Evolutionary conservation across 1,140 invertebrate genomes (phyloP), one percentile per base, ranked within the genome.

Genomic region (Brachystomella parvula): DNA sequence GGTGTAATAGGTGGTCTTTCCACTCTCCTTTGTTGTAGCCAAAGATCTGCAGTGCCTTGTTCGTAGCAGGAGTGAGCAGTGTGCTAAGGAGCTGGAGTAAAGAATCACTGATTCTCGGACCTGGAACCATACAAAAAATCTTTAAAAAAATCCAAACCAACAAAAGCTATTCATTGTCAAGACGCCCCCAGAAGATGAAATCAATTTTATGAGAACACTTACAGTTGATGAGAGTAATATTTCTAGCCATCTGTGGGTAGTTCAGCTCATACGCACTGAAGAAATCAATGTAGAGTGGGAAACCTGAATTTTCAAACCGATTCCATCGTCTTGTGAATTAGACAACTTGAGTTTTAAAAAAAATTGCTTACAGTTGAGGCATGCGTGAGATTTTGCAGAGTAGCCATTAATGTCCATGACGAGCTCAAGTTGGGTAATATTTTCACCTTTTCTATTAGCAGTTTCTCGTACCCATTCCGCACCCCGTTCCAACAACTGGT

Each of bases 191-290:
- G n/a, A n/a, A n/a, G n/a, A n/a, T n/a, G 35, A 39, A 39, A 39
- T 9, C 19, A 39, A 39, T 39, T 39, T 39, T 6, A 9, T 9
- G 35, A 19, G 6, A 39, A n/a, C n/a, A n/a, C n/a, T 39, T 39
- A 39, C 49, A 53, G 49, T 53, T 53, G 12, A 53, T 53, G 12
- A 53, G 24, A 6, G 49, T 53, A 53, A 53, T 53, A 53, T 53
- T 53, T 6, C 49, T 12, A 24, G 49, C 49, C 49, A 53, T 9
- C 24, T 53, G 49, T 24, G 49, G 49, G 24, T 53, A 53, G 24
- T 53, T 53, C 12, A 24, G 12, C 24, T 53, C 49, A 53, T 53
- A 53, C 12, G 9, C 6, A 24, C 15, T 53, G 12, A 53, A 24
- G 49, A 53, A 53, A 24, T 53, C 49, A 53, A 53, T 53, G 49